Percentiles rank a stretch among this genome's conserved stretches.
Evolutionary conservation across 2,797 vertebrate genomes (phyloP).

Genomic region (Sebastes baramenuke): DNA sequence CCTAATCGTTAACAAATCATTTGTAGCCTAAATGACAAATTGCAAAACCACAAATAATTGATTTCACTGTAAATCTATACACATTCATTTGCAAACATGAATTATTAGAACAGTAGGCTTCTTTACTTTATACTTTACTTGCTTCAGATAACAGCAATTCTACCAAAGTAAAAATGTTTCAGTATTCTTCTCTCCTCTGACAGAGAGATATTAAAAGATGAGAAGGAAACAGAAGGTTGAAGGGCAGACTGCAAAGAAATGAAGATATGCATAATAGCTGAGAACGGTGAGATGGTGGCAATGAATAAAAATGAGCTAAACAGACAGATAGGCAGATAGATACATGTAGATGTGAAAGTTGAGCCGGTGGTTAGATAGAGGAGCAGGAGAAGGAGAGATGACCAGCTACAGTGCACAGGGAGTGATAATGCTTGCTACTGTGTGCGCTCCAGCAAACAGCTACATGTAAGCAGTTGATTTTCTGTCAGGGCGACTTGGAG

Average conservation of each 20-base stretch:
- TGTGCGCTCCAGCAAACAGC: slow-evolving; percentile 67
- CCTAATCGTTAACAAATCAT: neutral
- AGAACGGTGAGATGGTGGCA: neutral
- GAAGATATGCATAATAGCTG: slow-evolving; percentile 15
- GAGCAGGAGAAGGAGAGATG: slow-evolving; percentile 22
- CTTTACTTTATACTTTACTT: neutral
- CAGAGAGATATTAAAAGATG: slow-evolving; percentile 29
- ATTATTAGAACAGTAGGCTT: neutral
- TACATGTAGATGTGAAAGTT: slow-evolving; percentile 12
- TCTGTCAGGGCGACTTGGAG: slow-evolving; percentile 76
- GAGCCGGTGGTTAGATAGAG: slow-evolving; percentile 3
- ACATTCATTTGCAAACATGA: neutral
- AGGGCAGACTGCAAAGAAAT: slow-evolving; percentile 42
- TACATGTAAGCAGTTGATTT: slow-evolving; percentile 77
- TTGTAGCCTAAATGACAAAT: neutral
- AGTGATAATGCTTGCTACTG: slow-evolving; percentile 44
- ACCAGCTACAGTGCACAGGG: slow-evolving; percentile 5
- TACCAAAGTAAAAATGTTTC: neutral
- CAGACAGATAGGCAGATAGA: neutral
- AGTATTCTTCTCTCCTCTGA: slow-evolving; percentile 1
- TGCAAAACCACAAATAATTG: neutral
- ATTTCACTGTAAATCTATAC: neutral
- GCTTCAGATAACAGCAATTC: neutral
- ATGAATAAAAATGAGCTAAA: slow-evolving; percentile 23
- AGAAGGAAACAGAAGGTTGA: slow-evolving; percentile 14